These are phyloP conservation scores for Bothrops jararaca DNA, from an alignment of 2,113 vertebrate genomes.

Conservation along the genomic window DNA sequence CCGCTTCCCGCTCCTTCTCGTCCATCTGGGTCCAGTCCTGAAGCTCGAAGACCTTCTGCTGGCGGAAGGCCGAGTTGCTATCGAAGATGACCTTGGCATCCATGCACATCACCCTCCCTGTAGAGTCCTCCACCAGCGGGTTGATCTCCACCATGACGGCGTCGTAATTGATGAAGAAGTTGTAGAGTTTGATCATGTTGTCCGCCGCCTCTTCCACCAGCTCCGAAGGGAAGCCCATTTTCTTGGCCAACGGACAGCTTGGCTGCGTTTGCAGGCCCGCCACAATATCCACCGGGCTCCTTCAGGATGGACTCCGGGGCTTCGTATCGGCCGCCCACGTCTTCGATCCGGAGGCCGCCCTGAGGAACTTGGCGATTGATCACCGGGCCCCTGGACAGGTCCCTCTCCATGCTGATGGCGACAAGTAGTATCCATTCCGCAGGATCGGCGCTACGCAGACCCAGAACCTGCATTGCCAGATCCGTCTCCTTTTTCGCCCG, in stretches of 20 bases:
- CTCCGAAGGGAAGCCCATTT: conserved; percentile 90
- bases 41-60: conserved; percentile 88
- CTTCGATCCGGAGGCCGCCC: conserved; percentile 95
- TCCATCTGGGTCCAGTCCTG: conserved; percentile 95
- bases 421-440: conserved; percentile 96
- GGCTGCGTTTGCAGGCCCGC: conserved; percentile 85
- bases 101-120: conserved; percentile 93
- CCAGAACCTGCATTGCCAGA: conserved; percentile 97
- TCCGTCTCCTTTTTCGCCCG: conserved; percentile 90
- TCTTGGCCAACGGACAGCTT: conserved; percentile 87
- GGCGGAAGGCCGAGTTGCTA: conserved; percentile 89
- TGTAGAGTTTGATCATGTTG: conserved; percentile 93
- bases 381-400: conserved; percentile 93
- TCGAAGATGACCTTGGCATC: conserved; percentile 98
- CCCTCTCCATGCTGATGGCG: conserved; percentile 95
- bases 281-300: conserved; percentile 90
- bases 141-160: conserved; percentile 98
- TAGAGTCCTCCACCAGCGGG: conserved; percentile 95
- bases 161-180: conserved; percentile 91
- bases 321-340: conserved; percentile 93
- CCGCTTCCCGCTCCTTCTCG: conserved; percentile 82
- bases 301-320: conserved; percentile 94
- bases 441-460: conserved; percentile 93
- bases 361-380: conserved; percentile 96
- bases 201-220: conserved; percentile 89